Evolutionary conservation across 2,888 invertebrate genomes (phyloP).

Genomic region (Tenthredo mesomela): DNA sequence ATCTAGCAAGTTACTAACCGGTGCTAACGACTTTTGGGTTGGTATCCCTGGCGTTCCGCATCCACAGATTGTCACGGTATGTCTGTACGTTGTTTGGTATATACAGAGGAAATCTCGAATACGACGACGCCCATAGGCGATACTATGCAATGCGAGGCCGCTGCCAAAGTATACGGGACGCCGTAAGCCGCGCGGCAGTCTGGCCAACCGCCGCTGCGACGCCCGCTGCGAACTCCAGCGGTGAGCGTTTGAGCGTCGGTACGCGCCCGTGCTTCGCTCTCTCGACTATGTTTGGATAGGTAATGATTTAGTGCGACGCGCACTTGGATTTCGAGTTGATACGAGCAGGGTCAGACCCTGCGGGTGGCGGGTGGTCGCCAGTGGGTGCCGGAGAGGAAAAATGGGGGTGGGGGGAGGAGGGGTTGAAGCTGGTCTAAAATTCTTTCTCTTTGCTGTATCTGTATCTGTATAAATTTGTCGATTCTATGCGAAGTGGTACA

Average conservation of each 20-base stretch:
- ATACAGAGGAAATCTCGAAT: conserved; percentile 7
- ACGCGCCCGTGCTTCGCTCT: conserved; percentile 65
- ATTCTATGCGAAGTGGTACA: not conserved
- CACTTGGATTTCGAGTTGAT: conserved; percentile 68
- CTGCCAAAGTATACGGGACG: conserved; percentile 33
- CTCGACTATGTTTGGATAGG: conserved; percentile 73
- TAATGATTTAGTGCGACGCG: conserved; percentile 74
- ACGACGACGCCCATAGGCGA: conserved; percentile 26
- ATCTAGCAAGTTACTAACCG: too few species aligned
- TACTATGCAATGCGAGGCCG: not conserved
- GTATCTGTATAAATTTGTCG: not conserved
- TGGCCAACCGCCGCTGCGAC: conserved; percentile 59
- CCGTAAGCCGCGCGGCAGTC: conserved; percentile 59
- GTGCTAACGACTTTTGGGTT: too few species aligned
- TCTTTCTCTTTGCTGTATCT: conserved; percentile 72
- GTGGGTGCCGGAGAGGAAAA: conserved; percentile 10
- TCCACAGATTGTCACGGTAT: too few species aligned
- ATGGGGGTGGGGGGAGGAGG: conserved; percentile 56
- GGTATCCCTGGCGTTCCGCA: too few species aligned
- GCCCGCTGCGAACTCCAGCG: conserved; percentile 76
- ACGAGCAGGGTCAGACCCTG: conserved; percentile 48
- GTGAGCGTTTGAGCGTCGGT: conserved; percentile 71
- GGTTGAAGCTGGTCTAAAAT: conserved; percentile 68
- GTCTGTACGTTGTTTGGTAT: too few species aligned
- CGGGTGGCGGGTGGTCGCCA: conserved; percentile 41